Base-by-base conservation (phyloP, 2,888 invertebrate species). In the Platycheirus rosarum region DNA sequence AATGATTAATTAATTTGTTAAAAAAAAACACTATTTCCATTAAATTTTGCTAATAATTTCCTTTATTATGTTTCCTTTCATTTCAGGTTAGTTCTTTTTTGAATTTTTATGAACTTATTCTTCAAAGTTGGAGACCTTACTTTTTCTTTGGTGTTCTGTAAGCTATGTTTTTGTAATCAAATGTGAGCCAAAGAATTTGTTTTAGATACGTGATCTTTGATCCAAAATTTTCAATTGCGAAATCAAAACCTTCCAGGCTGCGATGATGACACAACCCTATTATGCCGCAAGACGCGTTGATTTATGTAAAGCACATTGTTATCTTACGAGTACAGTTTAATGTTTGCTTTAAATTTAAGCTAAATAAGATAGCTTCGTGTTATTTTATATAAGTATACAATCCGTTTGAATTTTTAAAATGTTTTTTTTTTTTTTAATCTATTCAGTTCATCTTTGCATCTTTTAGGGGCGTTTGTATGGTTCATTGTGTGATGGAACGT, bases 81-180 rank as follows among this genome's bases (percentile, higher is more conserved):
- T 75, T 79, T 44, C 44, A 79, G 79, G 79, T 75, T 35, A 69
- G 79, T 69, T 63, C 55, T 51, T 29, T 3, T 5, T 42, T 11
- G 26, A 16, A 11, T 44, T 42, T 60, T 13, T 44, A n/a, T 66
- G 23, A 51, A 44, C 44, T 37, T 60, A n/a, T 29, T 32, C 11
- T 40, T 48, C 13, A 42, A 62, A 16, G 5, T 0, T n/a, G 29
- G 23, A 18, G 3, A 23, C n/a, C 13, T 26, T 13, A 37, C 18
- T 18, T 44, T 55, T 26, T 13, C 11, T 32, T 74, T 14, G 78
- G 74, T 68, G 46, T n/a, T n/a, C n/a, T n/a, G n/a, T 74, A 74
- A 73, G 62, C 73, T 78, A 66, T 35, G 51, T 51, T 73, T 71
- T 49, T 42, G 37, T 60, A 44, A 73, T 60, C n/a, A 44, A n/a